Base-by-base conservation (phyloP, 2,888 invertebrate species). In the Archips crataeganus region DNA sequence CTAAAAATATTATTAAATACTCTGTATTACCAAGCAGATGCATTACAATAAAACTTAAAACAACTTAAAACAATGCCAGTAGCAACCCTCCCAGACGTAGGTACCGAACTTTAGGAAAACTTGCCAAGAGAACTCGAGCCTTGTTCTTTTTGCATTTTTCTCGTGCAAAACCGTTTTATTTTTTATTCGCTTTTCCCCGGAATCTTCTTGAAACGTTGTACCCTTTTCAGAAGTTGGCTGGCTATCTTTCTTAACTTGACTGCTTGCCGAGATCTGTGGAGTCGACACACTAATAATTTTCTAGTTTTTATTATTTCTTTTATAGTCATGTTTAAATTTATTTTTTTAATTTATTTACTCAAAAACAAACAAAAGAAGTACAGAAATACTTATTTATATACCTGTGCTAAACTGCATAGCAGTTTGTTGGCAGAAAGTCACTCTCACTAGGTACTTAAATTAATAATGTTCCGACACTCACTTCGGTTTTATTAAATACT, bases 181-280 rank as follows among this genome's bases (percentile, higher is more conserved):
- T 84, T 86, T 84, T 79, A 80, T 81, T 84, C 83, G 81, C 85
- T 85, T 83, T 49, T 82, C 86, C 84, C 84, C 81, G 79, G 90
- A 92, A 93, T 93, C 91, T 92, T 90, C 87, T 88, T 83, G 91
- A 90, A 93, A 91, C 92, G 92, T 74, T 91, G 93, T 93, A 93
- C 93, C 94, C 94, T 91, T 93, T 93, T 92, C 93, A 92, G 89
- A 89, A 93, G 92, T 91, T 91, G 88, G 87, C 87, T 84, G 87
- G 89, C 93, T 93, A 93, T 94, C 93, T 93, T 92, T 93, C 91
- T 91, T 90, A 89, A 93, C 90, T 93, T 92, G 87, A 90, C 90
- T 94, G 89, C 87, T 85, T 81, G 77, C 81, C 59, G 68, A 75
- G 75, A 75, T 74, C 78, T 74, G 74, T 90, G 78, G 93, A 93